A percentile compares a stretch with the other conserved stretches of the same genome.
Evolutionary conservation across 1,140 invertebrate genomes (phyloP).

Genomic region (Meloidogyne chitwoodi): DNA sequence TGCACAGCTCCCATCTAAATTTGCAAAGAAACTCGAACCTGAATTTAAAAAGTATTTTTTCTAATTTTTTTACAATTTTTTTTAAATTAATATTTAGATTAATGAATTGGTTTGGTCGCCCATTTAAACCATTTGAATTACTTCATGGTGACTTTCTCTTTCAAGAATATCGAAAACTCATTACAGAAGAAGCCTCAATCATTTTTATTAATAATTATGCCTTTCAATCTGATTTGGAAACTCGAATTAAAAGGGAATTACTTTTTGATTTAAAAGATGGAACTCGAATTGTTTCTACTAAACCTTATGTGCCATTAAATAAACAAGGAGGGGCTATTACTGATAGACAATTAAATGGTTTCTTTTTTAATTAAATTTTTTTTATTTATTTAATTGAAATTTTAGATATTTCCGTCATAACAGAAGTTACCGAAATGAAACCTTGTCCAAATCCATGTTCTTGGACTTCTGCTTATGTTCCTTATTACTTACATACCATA

Average conservation of each 20-base stretch:
- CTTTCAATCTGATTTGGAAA: slow-evolving; percentile 51
- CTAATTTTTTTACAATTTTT: neutral
- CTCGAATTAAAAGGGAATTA: slow-evolving; percentile 49
- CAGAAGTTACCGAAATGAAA: slow-evolving; percentile 50
- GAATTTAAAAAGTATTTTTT: slow-evolving; percentile 49
- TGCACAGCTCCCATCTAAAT: slow-evolving; percentile 44
- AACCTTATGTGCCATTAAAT: slow-evolving; percentile 46
- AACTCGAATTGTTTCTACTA: slow-evolving; percentile 48
- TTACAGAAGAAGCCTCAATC: slow-evolving; percentile 54
- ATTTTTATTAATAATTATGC: slow-evolving; percentile 60
- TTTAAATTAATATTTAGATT: slow-evolving; percentile 24
- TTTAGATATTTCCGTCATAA: slow-evolving; percentile 48
- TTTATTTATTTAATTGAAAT: neutral
- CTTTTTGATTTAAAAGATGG: slow-evolving; percentile 51
- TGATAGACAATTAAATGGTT: slow-evolving; percentile 50
- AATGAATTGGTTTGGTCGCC: slow-evolving; percentile 57
- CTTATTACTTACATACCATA: slow-evolving; percentile 56
- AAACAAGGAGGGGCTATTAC: slow-evolving; percentile 31
- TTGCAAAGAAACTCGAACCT: slow-evolving; percentile 45
- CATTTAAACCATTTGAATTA: slow-evolving; percentile 40
- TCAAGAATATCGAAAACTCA: slow-evolving; percentile 51
- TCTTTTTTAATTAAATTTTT: neutral
- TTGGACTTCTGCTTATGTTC: slow-evolving; percentile 52
- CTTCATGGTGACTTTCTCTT: slow-evolving; percentile 52
- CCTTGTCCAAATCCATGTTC: slow-evolving; percentile 49